Evolutionary conservation across 2,113 vertebrate species (phyloP), one percentile per base, ranked within the genome.

Genomic region (Deroptyus accipitrinus): DNA sequence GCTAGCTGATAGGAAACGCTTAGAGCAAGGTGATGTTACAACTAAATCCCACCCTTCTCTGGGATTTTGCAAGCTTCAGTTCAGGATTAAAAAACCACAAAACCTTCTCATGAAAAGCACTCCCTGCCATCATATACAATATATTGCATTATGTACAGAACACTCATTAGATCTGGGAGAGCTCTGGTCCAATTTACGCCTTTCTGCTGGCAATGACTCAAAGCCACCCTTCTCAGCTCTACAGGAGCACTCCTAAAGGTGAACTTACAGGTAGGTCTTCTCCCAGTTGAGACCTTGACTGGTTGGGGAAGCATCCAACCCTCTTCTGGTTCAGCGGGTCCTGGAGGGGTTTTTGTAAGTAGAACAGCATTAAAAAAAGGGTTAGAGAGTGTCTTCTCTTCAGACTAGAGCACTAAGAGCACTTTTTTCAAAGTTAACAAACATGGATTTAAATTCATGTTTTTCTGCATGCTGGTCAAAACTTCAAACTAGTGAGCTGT

Each of bases 301-400:
- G 25, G 1, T 31, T 10, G 8, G 11, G 13, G 28, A 75, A 84
- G 27, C 16, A 41, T 28, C 73, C 31, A 67, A 13, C 17, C 10
- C 20, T 37, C 35, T 42, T 33, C 42, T 78, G 42, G 6, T 17
- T 91, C 33, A 22, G 2, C 13, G 22, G 4, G 30, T 79, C 39
- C 33, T 6, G 5, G 8, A 30, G 9, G 5, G 1, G 0, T 12
- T 49, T 63, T n/a, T 57, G 1, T 18, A 75, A 64, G 39, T 46
- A 78, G 20, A 89, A 69, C 28, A 61, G 17, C 2, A 31, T 70
- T 61, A 77, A 83, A 92, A 30, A 41, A 41, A 66, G 13, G 20
- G 5, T 41, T 44, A 73, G 14, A 64, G 15, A 48, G 27, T 30
- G 27, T 41, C 17, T 69, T 52, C 33, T 86, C 35, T 57, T 68